A percentile compares a stretch with the other conserved stretches of the same genome.
These are phyloP conservation scores for Dermochelys coriacea DNA, from an alignment of 2,797 vertebrate species.

Conservation along the genomic window DNA sequence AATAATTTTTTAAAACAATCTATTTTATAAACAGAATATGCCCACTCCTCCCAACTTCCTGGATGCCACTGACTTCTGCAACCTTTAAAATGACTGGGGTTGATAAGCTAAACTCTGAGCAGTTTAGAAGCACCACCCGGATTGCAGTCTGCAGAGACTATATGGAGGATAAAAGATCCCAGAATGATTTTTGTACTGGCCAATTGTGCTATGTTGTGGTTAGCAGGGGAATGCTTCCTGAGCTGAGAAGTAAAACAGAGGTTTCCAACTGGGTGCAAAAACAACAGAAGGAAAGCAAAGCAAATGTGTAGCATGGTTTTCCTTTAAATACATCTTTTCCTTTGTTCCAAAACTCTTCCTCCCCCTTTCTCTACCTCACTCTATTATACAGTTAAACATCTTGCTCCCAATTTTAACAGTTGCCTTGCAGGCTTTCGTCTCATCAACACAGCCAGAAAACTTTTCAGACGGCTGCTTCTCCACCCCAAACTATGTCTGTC, in stretches of 20 bases:
- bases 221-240: fast-evolving
- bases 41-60: background rate
- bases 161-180: background rate
- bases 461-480: background rate
- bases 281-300: background rate
- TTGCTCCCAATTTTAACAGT: background rate
- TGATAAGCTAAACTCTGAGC: background rate
- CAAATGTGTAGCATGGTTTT: fast-evolving
- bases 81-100: background rate
- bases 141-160: background rate
- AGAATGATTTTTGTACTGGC: background rate
- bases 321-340: background rate
- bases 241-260: background rate
- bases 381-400: background rate
- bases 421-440: background rate
- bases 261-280: background rate
- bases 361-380: fast-evolving
- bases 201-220: fast-evolving
- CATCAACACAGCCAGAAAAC: background rate
- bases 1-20: background rate
- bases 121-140: background rate
- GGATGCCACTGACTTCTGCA: background rate
- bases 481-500: background rate
- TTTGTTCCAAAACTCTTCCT: fast-evolving
- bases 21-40: background rate